phyloP scores from a whole-genome alignment of 1,140 invertebrate species.

The Dysdera silvatica region DNA sequence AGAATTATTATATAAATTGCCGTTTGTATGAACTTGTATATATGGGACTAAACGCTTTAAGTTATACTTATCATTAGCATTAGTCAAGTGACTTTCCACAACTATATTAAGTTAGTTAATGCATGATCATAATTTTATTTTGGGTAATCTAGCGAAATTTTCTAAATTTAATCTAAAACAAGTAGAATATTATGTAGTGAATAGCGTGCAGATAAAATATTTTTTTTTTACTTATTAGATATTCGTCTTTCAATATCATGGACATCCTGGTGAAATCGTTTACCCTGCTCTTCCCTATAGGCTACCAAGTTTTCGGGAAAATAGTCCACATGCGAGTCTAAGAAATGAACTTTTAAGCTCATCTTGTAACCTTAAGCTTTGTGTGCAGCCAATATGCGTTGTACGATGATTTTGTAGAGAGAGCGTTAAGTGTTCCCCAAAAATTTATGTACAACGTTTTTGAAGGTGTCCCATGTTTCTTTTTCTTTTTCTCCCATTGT shows the following conservation, averaged over 20 bases:
- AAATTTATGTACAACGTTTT: slow-evolving; percentile 21
- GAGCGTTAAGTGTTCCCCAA: slow-evolving; percentile 21
- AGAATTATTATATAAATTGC: no score
- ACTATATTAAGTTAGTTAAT: no score
- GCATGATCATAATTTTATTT: no score
- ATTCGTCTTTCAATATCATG: slow-evolving; percentile 14
- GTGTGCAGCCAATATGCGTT: slow-evolving; percentile 15
- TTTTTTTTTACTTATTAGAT: no score
- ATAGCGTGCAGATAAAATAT: no score
- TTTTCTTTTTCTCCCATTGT: slow-evolving; percentile 25
- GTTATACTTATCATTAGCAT: no score
- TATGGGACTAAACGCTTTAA: no score
- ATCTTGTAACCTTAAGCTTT: slow-evolving; percentile 12
- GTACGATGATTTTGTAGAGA: slow-evolving; percentile 22
- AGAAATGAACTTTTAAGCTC: slow-evolving; percentile 28
- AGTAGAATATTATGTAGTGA: no score
- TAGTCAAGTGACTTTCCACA: no score
- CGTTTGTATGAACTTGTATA: no score
- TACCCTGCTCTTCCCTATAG: slow-evolving; percentile 29
- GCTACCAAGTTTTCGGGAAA: slow-evolving; percentile 29
- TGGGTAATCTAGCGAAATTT: no score
- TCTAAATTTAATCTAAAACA: no score
- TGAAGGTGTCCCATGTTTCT: slow-evolving; percentile 15
- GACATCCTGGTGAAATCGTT: slow-evolving; percentile 32
- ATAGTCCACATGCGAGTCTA: slow-evolving; percentile 24